Percentiles rank a stretch among this genome's conserved stretches.
These are phyloP conservation scores for Aramus guarauna DNA, from an alignment of 2,113 vertebrate genomes.

Conservation along the genomic window DNA sequence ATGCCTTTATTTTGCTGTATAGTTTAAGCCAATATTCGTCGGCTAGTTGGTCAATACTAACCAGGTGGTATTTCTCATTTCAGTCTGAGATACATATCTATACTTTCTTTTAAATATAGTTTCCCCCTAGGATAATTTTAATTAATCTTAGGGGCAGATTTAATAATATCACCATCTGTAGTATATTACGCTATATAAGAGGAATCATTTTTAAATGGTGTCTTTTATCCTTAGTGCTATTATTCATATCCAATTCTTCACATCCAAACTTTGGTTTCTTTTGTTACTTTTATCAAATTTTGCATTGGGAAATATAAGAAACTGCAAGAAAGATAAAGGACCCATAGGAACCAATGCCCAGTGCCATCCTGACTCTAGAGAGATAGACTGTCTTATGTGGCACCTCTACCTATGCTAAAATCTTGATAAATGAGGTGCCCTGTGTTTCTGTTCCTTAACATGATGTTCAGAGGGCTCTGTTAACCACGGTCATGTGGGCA, in stretches of 20 bases:
- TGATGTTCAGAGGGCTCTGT: background rate
- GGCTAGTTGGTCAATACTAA: background rate
- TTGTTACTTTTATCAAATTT: background rate
- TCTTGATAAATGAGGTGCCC: background rate
- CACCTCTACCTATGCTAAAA: background rate
- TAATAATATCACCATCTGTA: background rate
- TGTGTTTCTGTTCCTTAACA: fast-evolving
- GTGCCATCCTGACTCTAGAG: background rate
- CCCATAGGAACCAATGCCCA: background rate
- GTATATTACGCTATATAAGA: background rate
- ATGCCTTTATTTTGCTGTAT: background rate
- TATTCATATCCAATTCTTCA: background rate
- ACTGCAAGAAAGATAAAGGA: background rate
- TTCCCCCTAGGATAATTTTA: background rate
- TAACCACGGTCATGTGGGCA: background rate
- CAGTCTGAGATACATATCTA: fast-evolving
- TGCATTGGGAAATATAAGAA: background rate
- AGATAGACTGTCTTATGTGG: background rate
- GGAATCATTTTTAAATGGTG: background rate
- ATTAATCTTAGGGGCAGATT: background rate
- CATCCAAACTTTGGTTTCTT: background rate
- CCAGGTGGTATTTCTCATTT: background rate
- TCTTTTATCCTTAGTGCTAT: background rate
- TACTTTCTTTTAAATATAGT: background rate
- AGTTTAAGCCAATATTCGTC: background rate